Conservation (phyloP, 2,797 vertebrate genomes). For the Phalanger gymnotis region DNA sequence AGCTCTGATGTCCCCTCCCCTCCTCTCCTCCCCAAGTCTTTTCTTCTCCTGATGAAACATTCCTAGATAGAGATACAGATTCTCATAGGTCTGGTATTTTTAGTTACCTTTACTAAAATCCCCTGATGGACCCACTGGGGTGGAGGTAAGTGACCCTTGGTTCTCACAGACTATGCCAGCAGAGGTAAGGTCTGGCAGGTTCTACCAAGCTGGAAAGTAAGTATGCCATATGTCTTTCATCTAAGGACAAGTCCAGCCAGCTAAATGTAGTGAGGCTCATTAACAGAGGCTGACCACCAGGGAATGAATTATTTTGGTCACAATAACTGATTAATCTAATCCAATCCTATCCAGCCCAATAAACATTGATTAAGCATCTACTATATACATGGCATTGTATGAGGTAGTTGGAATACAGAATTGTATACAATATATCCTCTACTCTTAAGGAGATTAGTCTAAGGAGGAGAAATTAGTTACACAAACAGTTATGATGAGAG, state of each 20-base stretch:
- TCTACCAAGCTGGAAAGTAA: neutral
- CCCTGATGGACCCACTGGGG: neutral
- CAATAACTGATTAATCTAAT: neutral
- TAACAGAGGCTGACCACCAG: neutral
- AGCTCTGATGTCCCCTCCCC: neutral
- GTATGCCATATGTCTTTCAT: neutral
- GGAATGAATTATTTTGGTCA: neutral
- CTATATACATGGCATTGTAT: neutral
- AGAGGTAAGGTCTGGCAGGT: neutral
- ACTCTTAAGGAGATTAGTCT: neutral
- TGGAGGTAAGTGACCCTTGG: neutral
- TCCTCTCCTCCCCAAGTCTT: neutral
- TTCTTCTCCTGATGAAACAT: neutral
- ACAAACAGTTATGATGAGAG: neutral
- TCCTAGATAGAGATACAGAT: neutral
- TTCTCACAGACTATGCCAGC: neutral
- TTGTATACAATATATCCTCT: neutral
- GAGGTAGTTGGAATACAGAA: neutral
- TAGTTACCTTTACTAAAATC: neutral
- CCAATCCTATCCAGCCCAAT: neutral
- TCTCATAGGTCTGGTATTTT: neutral
- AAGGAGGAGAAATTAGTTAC: neutral
- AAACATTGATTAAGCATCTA: neutral
- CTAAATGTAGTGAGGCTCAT: neutral
- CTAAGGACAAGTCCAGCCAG: neutral